Percentiles rank a stretch among this genome's conserved stretches.
These are phyloP conservation scores for Piliocolobus tephrosceles DNA, from an alignment of 2,113 vertebrate genomes.

Conservation along the genomic window DNA sequence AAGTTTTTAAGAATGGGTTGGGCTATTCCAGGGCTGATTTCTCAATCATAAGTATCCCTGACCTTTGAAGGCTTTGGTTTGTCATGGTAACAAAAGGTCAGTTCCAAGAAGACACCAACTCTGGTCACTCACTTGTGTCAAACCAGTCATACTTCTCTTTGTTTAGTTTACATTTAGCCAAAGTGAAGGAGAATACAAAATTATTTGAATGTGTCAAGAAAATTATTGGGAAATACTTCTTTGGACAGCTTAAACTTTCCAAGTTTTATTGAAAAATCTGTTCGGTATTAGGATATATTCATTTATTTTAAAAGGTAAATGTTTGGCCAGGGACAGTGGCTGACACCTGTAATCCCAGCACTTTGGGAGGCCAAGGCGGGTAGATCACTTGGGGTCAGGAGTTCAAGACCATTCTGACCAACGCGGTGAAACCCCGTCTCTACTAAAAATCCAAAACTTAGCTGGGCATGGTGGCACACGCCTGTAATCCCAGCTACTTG, in stretches of 20 bases:
- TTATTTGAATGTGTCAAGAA: neutral
- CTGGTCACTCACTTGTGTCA: neutral
- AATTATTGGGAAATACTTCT: neutral
- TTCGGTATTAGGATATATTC: neutral
- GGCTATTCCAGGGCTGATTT: neutral
- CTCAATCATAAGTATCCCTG: neutral
- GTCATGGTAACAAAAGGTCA: neutral
- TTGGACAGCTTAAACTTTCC: neutral
- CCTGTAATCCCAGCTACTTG: too few species aligned
- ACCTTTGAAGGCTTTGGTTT: neutral
- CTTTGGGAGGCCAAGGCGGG: too few species aligned
- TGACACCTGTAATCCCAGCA: too few species aligned
- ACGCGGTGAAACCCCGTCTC: too few species aligned
- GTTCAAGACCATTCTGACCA: too few species aligned
- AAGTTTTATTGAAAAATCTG: conserved; percentile 27
- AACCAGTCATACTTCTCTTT: neutral
- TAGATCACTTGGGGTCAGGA: too few species aligned
- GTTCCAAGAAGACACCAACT: neutral
- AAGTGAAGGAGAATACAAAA: neutral
- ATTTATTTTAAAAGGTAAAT: conserved; percentile 42
- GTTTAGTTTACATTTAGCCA: neutral
- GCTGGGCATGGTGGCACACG: too few species aligned
- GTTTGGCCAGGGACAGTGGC: neutral
- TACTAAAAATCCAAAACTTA: too few species aligned
- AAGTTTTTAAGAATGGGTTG: neutral